Base-by-base conservation (phyloP, 2,797 vertebrate species). In the Enteromius anoplus region DNA sequence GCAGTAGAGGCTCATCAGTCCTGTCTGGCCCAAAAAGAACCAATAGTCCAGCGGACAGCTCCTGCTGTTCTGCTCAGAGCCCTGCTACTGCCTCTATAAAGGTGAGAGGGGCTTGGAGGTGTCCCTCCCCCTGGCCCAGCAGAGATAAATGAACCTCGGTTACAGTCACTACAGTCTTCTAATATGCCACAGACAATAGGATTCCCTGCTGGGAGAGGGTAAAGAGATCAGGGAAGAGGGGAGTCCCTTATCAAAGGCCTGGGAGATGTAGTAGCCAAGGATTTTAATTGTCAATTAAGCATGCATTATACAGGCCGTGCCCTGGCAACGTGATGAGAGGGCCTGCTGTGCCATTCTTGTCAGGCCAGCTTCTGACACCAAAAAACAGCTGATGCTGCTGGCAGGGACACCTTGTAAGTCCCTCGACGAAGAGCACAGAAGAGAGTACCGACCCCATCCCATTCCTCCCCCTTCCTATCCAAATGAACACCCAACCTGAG, bases 271-370 rank as follows among this genome's bases (percentile, higher is more conserved):
- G 94, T 90, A 97, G 96, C 93, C 93, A 93, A 91, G 88, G 92
- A 94, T 96, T 97, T 97, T 97, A 98, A 98, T 97, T 98, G 97
- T 97, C 96, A 95, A 96, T 99, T 98, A 97, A 97, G 96, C 95
- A 96, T 96, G 97, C 96, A 97, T 96, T 95, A 96, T 96, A 95
- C 91, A 93, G 95, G 95, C 95, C 90, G 92, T 93, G 94, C 95
- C 97, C 96, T 96, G 94, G 97, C 97, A 97, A 97, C 97, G 92
- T 93, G 90, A 92, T 87, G 91, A 92, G 95, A 92, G 85, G 47
- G 88, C 97, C 96, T 88, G 93, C 96, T 95, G 97, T 90, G 95
- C 93, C 92, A 93, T 94, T 95, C 97, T 97, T 97, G 96, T 96
- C 88, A 85, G 92, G 91, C 92, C 89, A 78, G 91, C 92, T 92